These are phyloP conservation scores for pig (Sus scrofa) DNA, from an alignment of 2,113 vertebrate species.

Conservation along the genomic window T2T-Sscrofa CM000826.6:93316501-93317000, in stretches of 20 bases:
- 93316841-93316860: not conserved
- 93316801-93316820: not conserved
- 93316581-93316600: not conserved
- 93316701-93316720: not conserved
- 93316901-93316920: not conserved
- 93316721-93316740: not conserved
- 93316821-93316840: not conserved
- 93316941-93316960: not conserved
- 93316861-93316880: not conserved
- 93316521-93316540: not conserved
- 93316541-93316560: not conserved
- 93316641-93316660: not conserved
- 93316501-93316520: not conserved
- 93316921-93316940: not conserved
- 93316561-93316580: not conserved
- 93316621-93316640: not conserved
- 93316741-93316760: not conserved
- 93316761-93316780: not conserved
- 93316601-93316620: not conserved
- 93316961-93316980: not conserved
- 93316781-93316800: not conserved
- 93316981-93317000: not conserved
- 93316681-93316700: not conserved
- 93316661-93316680: not conserved
- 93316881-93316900: not conserved